Evolutionary conservation across 35 echinoderm and acorn worm genomes (phyloP), one percentile per base, ranked within the genome.

Genomic region (Ophiothrix spiculata): DNA sequence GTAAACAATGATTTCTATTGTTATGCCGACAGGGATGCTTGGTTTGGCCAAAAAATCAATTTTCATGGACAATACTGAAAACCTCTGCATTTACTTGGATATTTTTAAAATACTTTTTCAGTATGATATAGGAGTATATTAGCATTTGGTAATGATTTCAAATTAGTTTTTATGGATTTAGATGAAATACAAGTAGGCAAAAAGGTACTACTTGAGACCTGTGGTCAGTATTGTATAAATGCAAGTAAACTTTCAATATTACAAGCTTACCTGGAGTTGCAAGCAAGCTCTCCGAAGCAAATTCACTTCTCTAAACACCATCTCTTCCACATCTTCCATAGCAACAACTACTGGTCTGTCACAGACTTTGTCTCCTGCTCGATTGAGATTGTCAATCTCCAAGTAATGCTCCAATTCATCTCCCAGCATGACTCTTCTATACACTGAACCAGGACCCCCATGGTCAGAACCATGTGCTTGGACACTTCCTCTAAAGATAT

Each of bases 381-480:
- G 32, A 83, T 75, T 80, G 35, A 37, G 78, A 73, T 92, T 82
- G 64, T 97, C 94, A 39, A 97, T 56, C 39, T 89, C 90, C 34
- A 97, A 23, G 39, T 81, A 85, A 56, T 83, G 84, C 31, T 81
- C 63, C 2, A 69, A 31, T 25, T 31, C 56, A 75, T 80, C 87
- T 36, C 86, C 94, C 32, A 82, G 37, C 16, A 35, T 84, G 32
- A 78, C 23, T 19, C 63, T 75, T 74, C 77, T 94, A 56, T 90
- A 94, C 32, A 97, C 81, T 56, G 94, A 89, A 37, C 94, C 94
- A 1, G 94, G 94, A 15, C 90, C 90, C 33, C 94, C 94, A 79
- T 79, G 16, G 28, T 21, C 29, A 29, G 39, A 17, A 23, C 89
- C 94, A 11, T 81, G 34, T 19, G 90, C 81, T 39, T 84, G 31